Base-by-base conservation (phyloP, 2,888 invertebrate genomes). In the Scaptomyza parva region DNA sequence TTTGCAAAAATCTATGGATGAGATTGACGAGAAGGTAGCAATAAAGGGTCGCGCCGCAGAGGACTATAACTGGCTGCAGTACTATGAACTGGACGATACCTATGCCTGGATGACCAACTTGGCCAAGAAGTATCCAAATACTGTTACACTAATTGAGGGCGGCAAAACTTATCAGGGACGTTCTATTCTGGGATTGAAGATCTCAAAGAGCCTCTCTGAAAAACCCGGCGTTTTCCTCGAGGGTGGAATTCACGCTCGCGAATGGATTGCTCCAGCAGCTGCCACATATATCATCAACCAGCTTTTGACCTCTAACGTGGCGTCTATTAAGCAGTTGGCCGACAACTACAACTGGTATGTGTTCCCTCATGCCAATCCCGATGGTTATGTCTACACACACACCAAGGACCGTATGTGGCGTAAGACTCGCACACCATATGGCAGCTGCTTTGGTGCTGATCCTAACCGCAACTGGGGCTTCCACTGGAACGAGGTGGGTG, bases 341-440 rank as follows among this genome's bases (percentile, higher is more conserved):
- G 92, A 93, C 51, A 92, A 92, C 30, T 93, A 93, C 78, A 95
- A 95, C 71, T 96, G 95, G 95, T 95, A 96, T 87, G 93, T 96
- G 60, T 93, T 96, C 67, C 96, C 96, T 0, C 92, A 95, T 17
- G 90, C 94, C 22, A 96, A 96, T 89, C 96, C 96, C 9, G 96
- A 97, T 91, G 96, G 96, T 2, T 95, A 94, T 78, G 94, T 93
- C 33, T 95, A 94, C 88, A 93, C 95, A 0, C 95, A 95, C 80
- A 93, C 93, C 3, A 90, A 88, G 14, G 94, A 93, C 41, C 93
- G 95, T 41, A 72, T 94, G 57, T 95, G 95, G 95, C 89, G 94
- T 18, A 95, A 95, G 82, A 95, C 95, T 5, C 92, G 95, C 47
- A 91, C 92, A 50, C 93, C 92, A 1, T 80, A 90, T 41, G 89